Percentiles rank a stretch among this genome's conserved stretches.
Conservation (phyloP, 2,113 vertebrate species). For the Burhinus bistriatus region DNA sequence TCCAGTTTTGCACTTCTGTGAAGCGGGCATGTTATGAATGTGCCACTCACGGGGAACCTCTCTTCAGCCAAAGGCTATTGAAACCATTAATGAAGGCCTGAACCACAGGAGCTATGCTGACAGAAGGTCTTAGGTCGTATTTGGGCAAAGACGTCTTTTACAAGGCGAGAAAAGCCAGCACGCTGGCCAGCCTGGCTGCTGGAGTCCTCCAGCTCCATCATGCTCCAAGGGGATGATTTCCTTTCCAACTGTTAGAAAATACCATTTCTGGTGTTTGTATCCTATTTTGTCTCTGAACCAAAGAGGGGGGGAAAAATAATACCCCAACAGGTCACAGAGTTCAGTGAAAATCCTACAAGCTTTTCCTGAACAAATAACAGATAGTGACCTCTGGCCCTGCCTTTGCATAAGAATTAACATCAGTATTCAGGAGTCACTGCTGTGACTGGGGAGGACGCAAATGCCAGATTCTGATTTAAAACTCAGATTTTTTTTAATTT, state of each 20-base stretch:
- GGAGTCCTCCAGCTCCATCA: background rate
- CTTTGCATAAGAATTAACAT: slow-evolving; percentile 86
- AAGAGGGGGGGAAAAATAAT: slow-evolving; percentile 1
- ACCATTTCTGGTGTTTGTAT: slow-evolving; percentile 13
- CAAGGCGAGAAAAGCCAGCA: background rate
- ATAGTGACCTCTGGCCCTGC: slow-evolving; percentile 78
- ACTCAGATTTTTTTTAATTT: slow-evolving; percentile 4
- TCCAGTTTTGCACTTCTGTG: background rate
- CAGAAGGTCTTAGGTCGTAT: background rate
- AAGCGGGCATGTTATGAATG: background rate
- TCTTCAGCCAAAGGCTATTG: background rate
- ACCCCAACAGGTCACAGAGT: slow-evolving; percentile 72
- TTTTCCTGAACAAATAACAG: slow-evolving; percentile 85
- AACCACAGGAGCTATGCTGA: rapidly evolving
- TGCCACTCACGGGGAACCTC: background rate
- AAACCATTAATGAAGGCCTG: background rate
- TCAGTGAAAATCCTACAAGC: slow-evolving; percentile 74
- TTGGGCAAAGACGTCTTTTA: background rate
- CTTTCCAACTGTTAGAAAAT: slow-evolving; percentile 23
- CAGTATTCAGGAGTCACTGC: slow-evolving; percentile 65
- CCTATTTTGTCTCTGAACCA: slow-evolving; percentile 64
- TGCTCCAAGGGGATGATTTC: background rate
- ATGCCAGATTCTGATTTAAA: slow-evolving; percentile 78
- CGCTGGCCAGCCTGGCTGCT: background rate
- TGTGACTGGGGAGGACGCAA: slow-evolving; percentile 66